Base-by-base conservation (phyloP, 1,140 invertebrate genomes). In the Drosophila quadrilineata region DNA sequence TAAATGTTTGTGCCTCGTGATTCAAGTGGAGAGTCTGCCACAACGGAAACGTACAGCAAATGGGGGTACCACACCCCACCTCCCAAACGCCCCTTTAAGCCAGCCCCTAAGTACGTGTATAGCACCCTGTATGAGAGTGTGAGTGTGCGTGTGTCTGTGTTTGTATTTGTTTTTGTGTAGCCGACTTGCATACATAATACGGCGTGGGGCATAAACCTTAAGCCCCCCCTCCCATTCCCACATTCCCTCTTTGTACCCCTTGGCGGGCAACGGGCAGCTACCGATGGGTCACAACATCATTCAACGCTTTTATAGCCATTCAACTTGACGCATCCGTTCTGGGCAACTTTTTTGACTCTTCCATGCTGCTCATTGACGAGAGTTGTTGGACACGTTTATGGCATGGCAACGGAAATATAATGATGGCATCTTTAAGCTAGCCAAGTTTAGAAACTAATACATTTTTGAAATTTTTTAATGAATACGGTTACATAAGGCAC, bases 111-210 rank as follows among this genome's bases (percentile, higher is more conserved):
- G 53, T 75, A 56, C 36, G 65, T 63, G 29, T 49, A 36, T 68
- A 16, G 40, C 40, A 22, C 3, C 41, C 33, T 63, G 10, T 35
- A 4, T 33, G 14, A 53, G 35, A 62, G 9, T 21, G 21, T 22
- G 33, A 49, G 48, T 62, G 40, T 63, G 33, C 48, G 36, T 58
- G 54, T 50, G 31, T 35, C 63, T 73, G 72, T 76, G 52, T 65
- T 43, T 82, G 77, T 75, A 48, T 73, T 84, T 70, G 54, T 52
- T 65, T 49, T 53, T 54, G 60, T 54, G 79, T 85, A 77, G 70
- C 74, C 79, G 77, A 84, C 79, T 77, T 84, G 79, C 79, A 84
- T 84, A 84, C 77, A 75, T 85, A 84, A 84, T 84, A 71, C 50
- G 49, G 28, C 45, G 58, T 56, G 49, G 40, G 48, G 33, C 53